Percentiles rank a stretch among this genome's conserved stretches.
These are phyloP conservation scores for Leptoclinus maculatus DNA, from an alignment of 2,797 vertebrate species.

Conservation along the genomic window DNA sequence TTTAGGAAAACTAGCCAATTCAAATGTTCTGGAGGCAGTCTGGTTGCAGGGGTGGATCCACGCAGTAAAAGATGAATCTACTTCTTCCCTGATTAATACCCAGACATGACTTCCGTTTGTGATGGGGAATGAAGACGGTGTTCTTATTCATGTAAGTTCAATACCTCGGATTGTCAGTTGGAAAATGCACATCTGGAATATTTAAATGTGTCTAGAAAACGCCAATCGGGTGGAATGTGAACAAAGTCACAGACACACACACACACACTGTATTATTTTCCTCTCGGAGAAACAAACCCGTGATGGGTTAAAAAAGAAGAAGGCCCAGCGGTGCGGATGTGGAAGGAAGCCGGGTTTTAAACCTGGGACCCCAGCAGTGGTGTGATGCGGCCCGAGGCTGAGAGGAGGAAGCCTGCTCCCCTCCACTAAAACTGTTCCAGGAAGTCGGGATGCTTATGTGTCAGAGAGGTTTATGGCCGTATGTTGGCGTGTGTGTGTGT, in stretches of 20 bases:
- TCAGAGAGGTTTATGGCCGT: slow-evolving; percentile 5
- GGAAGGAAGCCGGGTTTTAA: slow-evolving; percentile 18
- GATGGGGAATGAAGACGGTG: background rate
- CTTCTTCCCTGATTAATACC: background rate
- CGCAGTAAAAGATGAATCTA: background rate
- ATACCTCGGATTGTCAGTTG: background rate
- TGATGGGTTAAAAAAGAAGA: slow-evolving; percentile 7
- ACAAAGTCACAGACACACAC: background rate
- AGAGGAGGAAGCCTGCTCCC: slow-evolving; percentile 20
- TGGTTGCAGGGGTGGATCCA: background rate
- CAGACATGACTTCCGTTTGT: background rate
- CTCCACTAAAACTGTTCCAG: slow-evolving; percentile 38
- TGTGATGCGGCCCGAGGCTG: slow-evolving; percentile 30
- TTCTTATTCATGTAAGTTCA: background rate
- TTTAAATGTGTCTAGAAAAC: background rate
- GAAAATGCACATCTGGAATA: slow-evolving; percentile 12
- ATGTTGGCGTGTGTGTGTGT: background rate
- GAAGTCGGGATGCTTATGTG: slow-evolving; percentile 31
- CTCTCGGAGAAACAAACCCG: background rate
- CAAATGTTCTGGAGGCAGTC: background rate
- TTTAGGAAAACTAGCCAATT: background rate
- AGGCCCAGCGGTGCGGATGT: background rate
- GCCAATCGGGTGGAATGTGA: background rate
- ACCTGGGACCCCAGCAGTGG: slow-evolving; percentile 12
- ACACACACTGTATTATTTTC: background rate